phyloP scores from a whole-genome alignment of 2,888 invertebrate genomes.

The Drosophila mulleri region DNA sequence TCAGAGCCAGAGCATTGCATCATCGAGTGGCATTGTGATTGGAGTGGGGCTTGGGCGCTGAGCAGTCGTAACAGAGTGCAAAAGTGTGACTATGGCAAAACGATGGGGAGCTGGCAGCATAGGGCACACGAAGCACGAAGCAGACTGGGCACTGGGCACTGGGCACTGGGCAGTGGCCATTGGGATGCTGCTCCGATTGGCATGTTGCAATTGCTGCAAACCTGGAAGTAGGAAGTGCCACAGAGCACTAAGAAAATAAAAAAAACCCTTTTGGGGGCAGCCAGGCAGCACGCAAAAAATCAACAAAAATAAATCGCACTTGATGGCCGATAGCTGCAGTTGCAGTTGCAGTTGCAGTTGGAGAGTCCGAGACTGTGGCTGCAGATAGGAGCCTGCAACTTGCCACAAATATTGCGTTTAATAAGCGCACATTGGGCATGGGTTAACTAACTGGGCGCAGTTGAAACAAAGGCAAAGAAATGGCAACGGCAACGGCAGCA shows the following conservation, averaged over 20 bases:
- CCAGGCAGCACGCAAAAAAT: constrained; percentile 69
- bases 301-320: constrained; percentile 81
- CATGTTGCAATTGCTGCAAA: constrained; percentile 49
- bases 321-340: constrained; percentile 62
- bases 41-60: constrained; percentile 22
- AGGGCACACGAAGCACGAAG: neutral
- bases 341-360: constrained; percentile 17
- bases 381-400: constrained; percentile 49
- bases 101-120: constrained; percentile 22
- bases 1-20: constrained; percentile 60
- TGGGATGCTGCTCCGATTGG: constrained; percentile 24
- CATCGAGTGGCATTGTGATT: constrained; percentile 70
- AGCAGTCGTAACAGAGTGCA: constrained; percentile 58
- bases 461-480: constrained; percentile 60
- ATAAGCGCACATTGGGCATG: constrained; percentile 70
- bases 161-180: constrained; percentile 19
- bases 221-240: constrained; percentile 74
- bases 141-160: neutral
- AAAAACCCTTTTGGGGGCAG: constrained; percentile 57
- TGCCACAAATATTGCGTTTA: constrained; percentile 81
- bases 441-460: constrained; percentile 63
- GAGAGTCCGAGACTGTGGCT: constrained; percentile 12
- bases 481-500: constrained; percentile 21
- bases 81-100: constrained; percentile 65
- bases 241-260: constrained; percentile 24